A percentile compares a stretch with the other conserved stretches of the same genome.
phyloP scores from a whole-genome alignment of 2,888 invertebrate genomes.

The Linnaemya vulpina region DNA sequence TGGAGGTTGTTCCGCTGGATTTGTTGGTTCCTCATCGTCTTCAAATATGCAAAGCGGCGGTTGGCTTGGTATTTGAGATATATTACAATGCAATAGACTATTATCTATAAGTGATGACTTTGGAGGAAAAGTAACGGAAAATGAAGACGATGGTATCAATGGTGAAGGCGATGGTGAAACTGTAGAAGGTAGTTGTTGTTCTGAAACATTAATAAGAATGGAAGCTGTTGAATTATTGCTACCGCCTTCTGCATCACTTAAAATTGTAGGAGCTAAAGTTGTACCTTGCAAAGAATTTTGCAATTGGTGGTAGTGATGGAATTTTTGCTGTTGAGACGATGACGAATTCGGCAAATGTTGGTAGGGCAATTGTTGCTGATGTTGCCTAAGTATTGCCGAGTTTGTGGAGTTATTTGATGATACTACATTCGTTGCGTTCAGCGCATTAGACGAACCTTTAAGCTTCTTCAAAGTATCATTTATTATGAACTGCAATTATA shows the following conservation, averaged over 20 bases:
- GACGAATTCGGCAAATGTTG: constrained; percentile 64
- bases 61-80: constrained; percentile 82
- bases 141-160: constrained; percentile 66
- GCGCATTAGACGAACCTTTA: constrained; percentile 78
- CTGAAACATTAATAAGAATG: constrained; percentile 49
- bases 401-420: constrained; percentile 73
- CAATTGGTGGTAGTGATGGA: constrained; percentile 76
- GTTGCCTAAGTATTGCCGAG: constrained; percentile 73
- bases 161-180: constrained; percentile 67
- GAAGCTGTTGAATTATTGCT: constrained; percentile 33
- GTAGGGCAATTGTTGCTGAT: constrained; percentile 70
- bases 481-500: constrained; percentile 81
- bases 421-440: constrained; percentile 69
- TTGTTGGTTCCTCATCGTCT: constrained; percentile 81
- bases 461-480: constrained; percentile 82
- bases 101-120: constrained; percentile 79
- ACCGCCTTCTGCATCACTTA: constrained; percentile 42
- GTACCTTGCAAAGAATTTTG: constrained; percentile 75
- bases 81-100: constrained; percentile 80
- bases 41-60: constrained; percentile 82
- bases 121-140: constrained; percentile 76
- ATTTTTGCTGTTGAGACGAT: constrained; percentile 65
- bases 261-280: constrained; percentile 61
- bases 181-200: constrained; percentile 71
- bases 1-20: constrained; percentile 78